Base-by-base conservation (phyloP, 2,888 invertebrate genomes). In the Brenthis hecate region DNA sequence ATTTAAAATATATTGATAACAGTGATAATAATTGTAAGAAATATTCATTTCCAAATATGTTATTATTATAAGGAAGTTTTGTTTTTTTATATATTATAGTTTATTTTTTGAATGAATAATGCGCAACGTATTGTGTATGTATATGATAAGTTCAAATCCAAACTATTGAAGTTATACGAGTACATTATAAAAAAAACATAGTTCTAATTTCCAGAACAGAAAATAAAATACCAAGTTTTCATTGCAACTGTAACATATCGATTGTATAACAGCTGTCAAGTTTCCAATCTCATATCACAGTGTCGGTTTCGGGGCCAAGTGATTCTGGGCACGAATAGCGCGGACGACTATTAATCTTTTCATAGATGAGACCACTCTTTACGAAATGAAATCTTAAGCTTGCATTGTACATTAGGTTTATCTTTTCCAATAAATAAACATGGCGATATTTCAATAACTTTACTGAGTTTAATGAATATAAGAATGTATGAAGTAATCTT, bases 271-370 rank as follows among this genome's bases (percentile, higher is more conserved):
- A 65, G 56, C 50, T 56, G 56, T 56, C 56, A 65, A 65, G 50
- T n/a, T 57, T 36, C 36, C 48, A 58, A 65, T 65, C 53, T 57
- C 57, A 65, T 57, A 58, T 58, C 58, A 43, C 32, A 51, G 57
- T 56, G 32, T 65, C n/a, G 58, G 47, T 53, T 58, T 65, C 43
- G 51, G 53, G 57, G 65, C 57, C 65, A 58, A 65, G 58, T 65
- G 51, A 43, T 65, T 65, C 68, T 65, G 43, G 58, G 58, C 63
- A 64, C 66, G 54, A 50, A 54, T 54, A 61, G 60, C 54, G 51
- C 64, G 62, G 64, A 61, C 48, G 60, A 57, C 66, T 62, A 72
- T 72, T 72, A 72, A 69, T 72, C 71, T 69, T 72, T 66, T 60
- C 69, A 69, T 62, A 68, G 65, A 62, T 62, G 65, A 69, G 56